These are phyloP conservation scores for Anguilla rostrata DNA, from an alignment of 2,113 vertebrate genomes.

Conservation along the genomic window DNA sequence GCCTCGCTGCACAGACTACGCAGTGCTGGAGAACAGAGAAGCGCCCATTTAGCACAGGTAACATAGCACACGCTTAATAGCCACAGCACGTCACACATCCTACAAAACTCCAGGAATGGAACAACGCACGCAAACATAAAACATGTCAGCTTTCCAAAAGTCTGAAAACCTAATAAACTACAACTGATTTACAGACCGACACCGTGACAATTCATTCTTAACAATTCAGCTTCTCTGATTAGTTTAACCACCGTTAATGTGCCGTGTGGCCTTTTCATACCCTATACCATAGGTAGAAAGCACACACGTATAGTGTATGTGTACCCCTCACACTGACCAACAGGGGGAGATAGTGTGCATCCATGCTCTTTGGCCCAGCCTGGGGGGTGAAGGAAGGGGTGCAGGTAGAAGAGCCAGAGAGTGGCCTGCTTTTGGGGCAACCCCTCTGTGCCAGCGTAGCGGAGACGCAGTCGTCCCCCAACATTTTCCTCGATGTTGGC, in stretches of 20 bases:
- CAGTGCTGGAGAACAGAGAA: conserved; percentile 71
- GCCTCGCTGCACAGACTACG: conserved; percentile 75
- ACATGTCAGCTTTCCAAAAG: background rate
- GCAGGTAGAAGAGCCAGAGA: conserved; percentile 90
- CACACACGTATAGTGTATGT: background rate
- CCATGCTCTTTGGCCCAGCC: conserved; percentile 87
- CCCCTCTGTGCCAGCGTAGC: conserved; percentile 79
- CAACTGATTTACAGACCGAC: background rate
- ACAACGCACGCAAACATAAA: background rate
- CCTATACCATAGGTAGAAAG: background rate
- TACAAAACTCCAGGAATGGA: background rate
- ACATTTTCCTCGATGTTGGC: conserved; percentile 86
- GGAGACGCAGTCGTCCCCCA: conserved; percentile 84
- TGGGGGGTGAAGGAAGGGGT: conserved; percentile 86
- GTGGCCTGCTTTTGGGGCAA: conserved; percentile 73
- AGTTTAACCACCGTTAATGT: too few species aligned
- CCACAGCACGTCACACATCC: background rate
- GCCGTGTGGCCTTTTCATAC: too few species aligned
- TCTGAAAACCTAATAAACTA: background rate
- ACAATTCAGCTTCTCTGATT: background rate
- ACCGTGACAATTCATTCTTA: background rate
- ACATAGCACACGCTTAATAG: conserved; percentile 2
- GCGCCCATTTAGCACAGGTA: conserved; percentile 27
- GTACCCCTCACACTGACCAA: conserved; percentile 68
- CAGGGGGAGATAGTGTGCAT: conserved; percentile 80